Conservation (phyloP, 1,140 invertebrate genomes). For the Aphidius ervi region DNA sequence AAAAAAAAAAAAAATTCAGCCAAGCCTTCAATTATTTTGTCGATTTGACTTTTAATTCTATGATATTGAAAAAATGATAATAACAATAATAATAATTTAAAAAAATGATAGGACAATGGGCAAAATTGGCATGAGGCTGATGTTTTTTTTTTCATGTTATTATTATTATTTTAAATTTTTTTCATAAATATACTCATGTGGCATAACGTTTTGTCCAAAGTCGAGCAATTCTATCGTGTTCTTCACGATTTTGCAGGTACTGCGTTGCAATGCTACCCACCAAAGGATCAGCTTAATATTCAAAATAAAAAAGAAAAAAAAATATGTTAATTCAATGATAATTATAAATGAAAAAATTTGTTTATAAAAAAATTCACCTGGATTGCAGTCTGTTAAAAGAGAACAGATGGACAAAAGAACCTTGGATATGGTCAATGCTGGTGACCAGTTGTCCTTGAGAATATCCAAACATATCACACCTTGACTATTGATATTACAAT, state of each 20-base stretch:
- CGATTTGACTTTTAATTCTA: too few relatives aligned
- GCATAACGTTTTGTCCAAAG: conserved; percentile 98
- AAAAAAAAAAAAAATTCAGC: too few relatives aligned
- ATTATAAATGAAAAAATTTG: neutral
- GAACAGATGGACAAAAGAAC: conserved; percentile 93
- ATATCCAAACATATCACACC: conserved; percentile 95
- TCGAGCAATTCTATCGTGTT: conserved; percentile 95
- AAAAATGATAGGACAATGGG: too few relatives aligned
- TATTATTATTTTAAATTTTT: conserved; percentile 17
- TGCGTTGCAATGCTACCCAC: conserved; percentile 98
- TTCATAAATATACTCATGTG: conserved; percentile 62
- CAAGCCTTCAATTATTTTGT: too few relatives aligned
- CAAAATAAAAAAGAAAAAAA: conserved; percentile 6
- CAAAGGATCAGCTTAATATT: conserved; percentile 82
- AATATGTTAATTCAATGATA: neutral
- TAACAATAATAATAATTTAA: too few relatives aligned
- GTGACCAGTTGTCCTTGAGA: conserved; percentile 94
- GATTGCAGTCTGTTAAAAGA: conserved; percentile 92
- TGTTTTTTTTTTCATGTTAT: conserved; percentile 25
- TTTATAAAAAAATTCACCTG: conserved; percentile 61
- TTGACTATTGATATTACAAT: conserved; percentile 96
- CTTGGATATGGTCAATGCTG: conserved; percentile 91
- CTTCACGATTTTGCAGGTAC: conserved; percentile 94
- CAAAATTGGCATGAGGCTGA: conserved; percentile 43
- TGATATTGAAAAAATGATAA: too few relatives aligned